A percentile compares a stretch with the other conserved stretches of the same genome.
These are phyloP conservation scores for Danio aesculapii DNA, from an alignment of 2,797 vertebrate species.

Conservation along the genomic window DNA sequence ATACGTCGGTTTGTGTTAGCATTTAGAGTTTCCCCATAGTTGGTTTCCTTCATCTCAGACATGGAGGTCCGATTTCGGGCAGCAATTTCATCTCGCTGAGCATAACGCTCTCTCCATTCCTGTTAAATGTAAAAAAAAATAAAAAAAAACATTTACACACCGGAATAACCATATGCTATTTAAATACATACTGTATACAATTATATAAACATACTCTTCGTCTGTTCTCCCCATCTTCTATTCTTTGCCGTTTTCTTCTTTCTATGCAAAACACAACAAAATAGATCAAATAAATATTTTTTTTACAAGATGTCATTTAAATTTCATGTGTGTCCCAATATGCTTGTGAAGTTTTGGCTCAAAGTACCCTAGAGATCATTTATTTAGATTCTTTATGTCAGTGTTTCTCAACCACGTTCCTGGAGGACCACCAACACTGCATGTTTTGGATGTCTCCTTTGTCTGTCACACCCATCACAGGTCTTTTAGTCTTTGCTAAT, in stretches of 20 bases:
- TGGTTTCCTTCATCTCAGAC: constrained; percentile 89
- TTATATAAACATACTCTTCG: constrained; percentile 82
- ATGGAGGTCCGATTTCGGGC: constrained; percentile 80
- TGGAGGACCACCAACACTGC: too few species aligned
- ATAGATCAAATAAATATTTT: neutral
- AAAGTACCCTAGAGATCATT: too few species aligned
- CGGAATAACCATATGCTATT: neutral
- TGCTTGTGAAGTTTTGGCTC: too few species aligned
- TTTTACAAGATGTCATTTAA: too few species aligned
- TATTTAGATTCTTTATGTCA: too few species aligned
- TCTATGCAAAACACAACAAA: constrained; percentile 75
- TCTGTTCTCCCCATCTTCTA: constrained; percentile 94
- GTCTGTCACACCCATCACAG: too few species aligned
- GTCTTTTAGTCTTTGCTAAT: too few species aligned
- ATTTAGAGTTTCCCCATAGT: constrained; percentile 81
- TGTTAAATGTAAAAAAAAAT: constrained; percentile 58
- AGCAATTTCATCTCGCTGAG: constrained; percentile 85
- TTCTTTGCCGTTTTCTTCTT: constrained; percentile 93
- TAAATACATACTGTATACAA: neutral
- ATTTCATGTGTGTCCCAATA: too few species aligned
- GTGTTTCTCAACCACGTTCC: too few species aligned
- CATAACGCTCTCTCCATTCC: constrained; percentile 97
- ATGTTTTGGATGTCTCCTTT: too few species aligned
- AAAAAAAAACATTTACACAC: neutral
- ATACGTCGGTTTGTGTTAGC: constrained; percentile 79